phyloP scores from a whole-genome alignment of 92 coral and sea anemone species.

The Palythoa grandis region DNA sequence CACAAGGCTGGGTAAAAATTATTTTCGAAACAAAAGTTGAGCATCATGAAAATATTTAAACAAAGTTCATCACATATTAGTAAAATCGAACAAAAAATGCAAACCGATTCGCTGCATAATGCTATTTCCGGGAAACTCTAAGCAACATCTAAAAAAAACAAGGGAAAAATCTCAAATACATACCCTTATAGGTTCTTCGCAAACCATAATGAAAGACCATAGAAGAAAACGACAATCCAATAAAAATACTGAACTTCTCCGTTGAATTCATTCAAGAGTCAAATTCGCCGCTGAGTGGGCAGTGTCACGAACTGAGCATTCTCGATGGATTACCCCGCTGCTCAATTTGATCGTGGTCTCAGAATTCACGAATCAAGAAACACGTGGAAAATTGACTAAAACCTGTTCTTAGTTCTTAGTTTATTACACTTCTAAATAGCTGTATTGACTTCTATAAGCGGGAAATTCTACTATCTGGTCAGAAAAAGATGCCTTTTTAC shows the following conservation, averaged over 20 bases:
- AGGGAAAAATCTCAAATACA: background rate
- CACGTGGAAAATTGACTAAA: too few species aligned
- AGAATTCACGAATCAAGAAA: too few species aligned
- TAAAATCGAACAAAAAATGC: constrained; percentile 36
- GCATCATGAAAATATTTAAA: background rate
- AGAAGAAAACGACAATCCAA: constrained; percentile 31
- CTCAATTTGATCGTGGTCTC: background rate
- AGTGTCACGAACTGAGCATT: constrained; percentile 24
- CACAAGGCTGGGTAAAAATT: background rate
- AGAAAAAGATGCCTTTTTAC: too few species aligned
- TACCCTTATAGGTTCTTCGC: constrained; percentile 99
- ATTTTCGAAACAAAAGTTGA: background rate
- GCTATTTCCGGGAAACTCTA: background rate
- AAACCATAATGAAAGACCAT: constrained; percentile 84
- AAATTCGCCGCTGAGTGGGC: constrained; percentile 43
- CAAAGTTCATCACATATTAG: background rate
- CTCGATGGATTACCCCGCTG: constrained; percentile 3
- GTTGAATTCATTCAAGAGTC: constrained; percentile 45
- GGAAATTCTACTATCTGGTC: too few species aligned
- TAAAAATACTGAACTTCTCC: constrained; percentile 28
- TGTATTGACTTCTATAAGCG: too few species aligned
- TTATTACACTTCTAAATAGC: too few species aligned
- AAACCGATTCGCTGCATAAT: constrained; percentile 6
- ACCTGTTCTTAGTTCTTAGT: too few species aligned
- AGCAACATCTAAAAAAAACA: background rate